phyloP scores from a whole-genome alignment of 2,113 vertebrate species.

The Panthera leo region DNA sequence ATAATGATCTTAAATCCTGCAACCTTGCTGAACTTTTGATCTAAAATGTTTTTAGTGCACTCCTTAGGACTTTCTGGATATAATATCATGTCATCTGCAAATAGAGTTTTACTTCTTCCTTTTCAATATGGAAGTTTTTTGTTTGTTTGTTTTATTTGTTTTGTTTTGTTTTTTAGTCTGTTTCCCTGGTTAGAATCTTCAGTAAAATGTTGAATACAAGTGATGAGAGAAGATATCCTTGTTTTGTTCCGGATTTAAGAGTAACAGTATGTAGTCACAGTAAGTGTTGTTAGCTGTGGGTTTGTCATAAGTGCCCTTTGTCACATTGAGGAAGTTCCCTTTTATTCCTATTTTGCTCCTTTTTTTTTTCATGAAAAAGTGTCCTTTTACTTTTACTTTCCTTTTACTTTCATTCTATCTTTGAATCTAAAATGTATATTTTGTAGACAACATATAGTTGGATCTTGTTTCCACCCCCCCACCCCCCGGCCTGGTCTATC shows the following conservation, averaged over 20 bases:
- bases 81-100: neutral
- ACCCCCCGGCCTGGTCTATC: neutral
- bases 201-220: neutral
- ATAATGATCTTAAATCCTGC: neutral
- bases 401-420: neutral
- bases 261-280: neutral
- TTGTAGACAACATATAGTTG: neutral
- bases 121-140: neutral
- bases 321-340: neutral
- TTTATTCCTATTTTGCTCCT: neutral
- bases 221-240: neutral
- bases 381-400: neutral
- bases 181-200: neutral
- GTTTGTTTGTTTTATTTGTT: no score
- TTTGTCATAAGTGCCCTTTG: neutral
- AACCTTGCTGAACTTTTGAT: neutral
- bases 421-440: neutral
- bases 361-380: neutral
- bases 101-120: neutral
- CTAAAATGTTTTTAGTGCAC: neutral
- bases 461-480: neutral
- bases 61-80: neutral
- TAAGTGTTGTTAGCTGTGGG: neutral
- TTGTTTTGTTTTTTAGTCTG: neutral
- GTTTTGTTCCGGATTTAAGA: neutral